Evolutionary conservation across 1,140 invertebrate species (phyloP).

Genomic region (Fopius arisanus): DNA sequence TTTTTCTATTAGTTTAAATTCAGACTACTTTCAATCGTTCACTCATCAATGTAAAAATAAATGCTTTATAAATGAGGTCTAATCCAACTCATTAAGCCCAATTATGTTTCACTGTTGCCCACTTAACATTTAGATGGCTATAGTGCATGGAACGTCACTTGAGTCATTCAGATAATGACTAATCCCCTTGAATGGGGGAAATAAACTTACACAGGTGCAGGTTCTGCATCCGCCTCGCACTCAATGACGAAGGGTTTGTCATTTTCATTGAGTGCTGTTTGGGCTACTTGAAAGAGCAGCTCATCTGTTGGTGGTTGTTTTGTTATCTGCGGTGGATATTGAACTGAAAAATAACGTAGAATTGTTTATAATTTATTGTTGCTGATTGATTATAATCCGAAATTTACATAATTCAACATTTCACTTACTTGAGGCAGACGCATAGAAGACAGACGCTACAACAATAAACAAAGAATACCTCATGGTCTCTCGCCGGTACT

Average conservation of each 20-base stretch:
- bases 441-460: neutral
- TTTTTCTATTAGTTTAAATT: neutral
- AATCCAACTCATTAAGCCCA: neutral
- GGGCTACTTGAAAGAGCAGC: conserved; percentile 88
- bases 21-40: neutral
- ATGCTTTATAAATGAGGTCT: neutral
- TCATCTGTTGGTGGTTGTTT: conserved; percentile 92
- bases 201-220: conserved; percentile 78
- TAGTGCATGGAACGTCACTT: neutral
- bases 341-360: conserved; percentile 69
- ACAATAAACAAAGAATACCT: neutral
- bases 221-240: conserved; percentile 93
- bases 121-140: neutral
- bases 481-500: neutral
- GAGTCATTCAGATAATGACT: neutral
- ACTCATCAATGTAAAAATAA: neutral
- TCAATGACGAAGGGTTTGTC: conserved; percentile 95
- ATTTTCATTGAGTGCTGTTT: conserved; percentile 77
- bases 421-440: neutral
- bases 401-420: neutral
- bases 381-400: too few species aligned
- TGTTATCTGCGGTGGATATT: conserved; percentile 85
- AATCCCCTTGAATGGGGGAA: neutral
- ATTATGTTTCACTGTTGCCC: neutral
- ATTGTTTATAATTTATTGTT: conserved; percentile 27